A percentile compares a stretch with the other conserved stretches of the same genome.
These are phyloP conservation scores for Prionchulus punctatus DNA, from an alignment of 2,888 invertebrate genomes.

Conservation along the genomic window DNA sequence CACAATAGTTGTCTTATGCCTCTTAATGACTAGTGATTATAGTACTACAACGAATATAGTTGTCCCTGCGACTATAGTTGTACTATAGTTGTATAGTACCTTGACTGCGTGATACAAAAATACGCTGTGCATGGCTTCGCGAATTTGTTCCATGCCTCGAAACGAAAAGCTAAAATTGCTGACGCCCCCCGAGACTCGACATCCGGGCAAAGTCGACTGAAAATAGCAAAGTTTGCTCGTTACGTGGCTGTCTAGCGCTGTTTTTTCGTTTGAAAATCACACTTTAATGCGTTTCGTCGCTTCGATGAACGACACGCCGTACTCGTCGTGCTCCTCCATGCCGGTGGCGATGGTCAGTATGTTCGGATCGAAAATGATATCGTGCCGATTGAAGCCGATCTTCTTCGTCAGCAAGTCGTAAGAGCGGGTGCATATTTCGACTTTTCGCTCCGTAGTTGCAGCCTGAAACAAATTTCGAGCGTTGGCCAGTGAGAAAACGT, in stretches of 20 bases:
- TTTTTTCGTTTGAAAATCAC: no score
- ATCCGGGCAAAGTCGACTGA: constrained; percentile 37
- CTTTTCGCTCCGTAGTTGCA: constrained; percentile 40
- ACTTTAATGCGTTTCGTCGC: constrained; percentile 41
- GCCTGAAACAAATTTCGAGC: constrained; percentile 32
- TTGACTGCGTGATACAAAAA: constrained; percentile 46
- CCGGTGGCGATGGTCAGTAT: constrained; percentile 47
- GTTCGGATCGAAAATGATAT: constrained; percentile 47
- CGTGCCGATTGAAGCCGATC: constrained; percentile 41
- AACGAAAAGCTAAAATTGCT: constrained; percentile 47
- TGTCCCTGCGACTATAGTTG: not conserved
- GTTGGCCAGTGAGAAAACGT: not conserved
- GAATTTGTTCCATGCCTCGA: constrained; percentile 42
- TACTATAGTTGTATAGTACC: constrained; percentile 21
- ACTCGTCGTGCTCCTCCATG: constrained; percentile 44
- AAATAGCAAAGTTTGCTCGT: no score
- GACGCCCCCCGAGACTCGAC: constrained; percentile 44
- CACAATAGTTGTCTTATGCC: no score
- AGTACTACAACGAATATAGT: no score
- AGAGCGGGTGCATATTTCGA: constrained; percentile 42
- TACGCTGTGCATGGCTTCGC: constrained; percentile 45
- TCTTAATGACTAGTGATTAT: no score
- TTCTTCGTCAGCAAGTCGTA: constrained; percentile 40
- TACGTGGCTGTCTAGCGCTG: no score
- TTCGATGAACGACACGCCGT: constrained; percentile 42